phyloP scores from a whole-genome alignment of 2,113 vertebrate species.

The Noctilio leporinus region DNA sequence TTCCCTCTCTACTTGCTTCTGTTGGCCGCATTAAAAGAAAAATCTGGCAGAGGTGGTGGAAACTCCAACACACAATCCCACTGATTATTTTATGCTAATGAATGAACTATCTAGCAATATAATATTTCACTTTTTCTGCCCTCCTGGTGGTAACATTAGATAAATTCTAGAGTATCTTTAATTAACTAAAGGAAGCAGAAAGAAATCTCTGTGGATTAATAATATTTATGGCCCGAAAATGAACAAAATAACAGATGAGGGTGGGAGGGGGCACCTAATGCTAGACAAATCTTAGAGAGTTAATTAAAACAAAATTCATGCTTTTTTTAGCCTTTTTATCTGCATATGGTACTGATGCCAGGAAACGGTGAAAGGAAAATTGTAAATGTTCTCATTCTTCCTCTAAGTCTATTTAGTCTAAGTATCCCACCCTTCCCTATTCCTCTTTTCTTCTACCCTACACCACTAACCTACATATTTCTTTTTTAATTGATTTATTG shows the following conservation, averaged over 20 bases:
- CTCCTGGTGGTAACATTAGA: slow-evolving; percentile 81
- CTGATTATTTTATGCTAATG: slow-evolving; percentile 82
- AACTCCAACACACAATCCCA: slow-evolving; percentile 63
- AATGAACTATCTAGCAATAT: slow-evolving; percentile 75
- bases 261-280: slow-evolving; percentile 64
- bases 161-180: slow-evolving; percentile 81
- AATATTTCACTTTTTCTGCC: slow-evolving; percentile 81
- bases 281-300: slow-evolving; percentile 69
- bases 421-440: not conserved
- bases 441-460: not conserved
- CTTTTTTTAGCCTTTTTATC: slow-evolving; percentile 68
- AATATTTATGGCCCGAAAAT: slow-evolving; percentile 80
- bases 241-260: slow-evolving; percentile 75
- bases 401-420: not conserved
- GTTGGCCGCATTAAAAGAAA: slow-evolving; percentile 42
- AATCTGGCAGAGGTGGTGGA: slow-evolving; percentile 37
- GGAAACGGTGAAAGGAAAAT: not conserved
- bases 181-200: slow-evolving; percentile 83
- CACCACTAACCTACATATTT: not conserved
- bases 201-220: slow-evolving; percentile 80
- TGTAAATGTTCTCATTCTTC: not conserved
- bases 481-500: no score
- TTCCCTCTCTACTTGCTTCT: not conserved
- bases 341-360: not conserved
- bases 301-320: slow-evolving; percentile 78